These are phyloP conservation scores for Sphinx pinastri DNA, from an alignment of 2,888 invertebrate genomes.

Conservation along the genomic window DNA sequence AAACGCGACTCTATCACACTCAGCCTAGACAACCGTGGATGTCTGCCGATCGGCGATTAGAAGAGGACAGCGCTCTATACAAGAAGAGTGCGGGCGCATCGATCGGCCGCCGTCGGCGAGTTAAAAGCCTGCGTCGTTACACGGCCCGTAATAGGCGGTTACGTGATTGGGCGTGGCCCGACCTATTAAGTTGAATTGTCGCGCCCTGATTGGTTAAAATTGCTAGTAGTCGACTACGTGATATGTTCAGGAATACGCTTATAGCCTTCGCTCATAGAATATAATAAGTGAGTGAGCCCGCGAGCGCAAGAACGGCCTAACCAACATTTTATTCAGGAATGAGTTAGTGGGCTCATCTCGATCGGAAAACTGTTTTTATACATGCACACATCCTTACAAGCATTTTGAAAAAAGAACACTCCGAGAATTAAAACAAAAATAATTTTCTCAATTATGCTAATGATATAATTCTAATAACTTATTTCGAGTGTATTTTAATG, in stretches of 20 bases:
- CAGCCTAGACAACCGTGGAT: conserved; percentile 66
- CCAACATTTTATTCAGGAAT: no score
- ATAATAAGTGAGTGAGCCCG: conserved; percentile 73
- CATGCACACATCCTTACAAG: no score
- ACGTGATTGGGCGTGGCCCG: conserved; percentile 83
- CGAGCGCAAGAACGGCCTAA: no score
- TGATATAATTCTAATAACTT: no score
- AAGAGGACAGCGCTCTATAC: conserved; percentile 61
- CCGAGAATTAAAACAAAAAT: no score
- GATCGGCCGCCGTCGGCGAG: conserved; percentile 78
- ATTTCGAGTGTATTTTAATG: no score
- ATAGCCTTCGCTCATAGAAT: conserved; percentile 81
- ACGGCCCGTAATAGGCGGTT: conserved; percentile 84
- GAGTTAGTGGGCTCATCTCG: no score
- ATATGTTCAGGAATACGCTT: conserved; percentile 84
- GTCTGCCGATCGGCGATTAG: conserved; percentile 61
- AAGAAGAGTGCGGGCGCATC: conserved; percentile 56
- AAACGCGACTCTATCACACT: conserved; percentile 81
- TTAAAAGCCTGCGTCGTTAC: conserved; percentile 84
- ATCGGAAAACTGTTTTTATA: no score
- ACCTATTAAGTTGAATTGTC: conserved; percentile 83
- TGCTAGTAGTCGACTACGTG: conserved; percentile 82
- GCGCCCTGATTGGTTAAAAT: conserved; percentile 83
- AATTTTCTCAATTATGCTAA: no score
- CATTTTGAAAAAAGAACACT: no score